Evolutionary conservation across 2,113 vertebrate genomes (phyloP).

Genomic region (Microcebus tavaratra): DNA sequence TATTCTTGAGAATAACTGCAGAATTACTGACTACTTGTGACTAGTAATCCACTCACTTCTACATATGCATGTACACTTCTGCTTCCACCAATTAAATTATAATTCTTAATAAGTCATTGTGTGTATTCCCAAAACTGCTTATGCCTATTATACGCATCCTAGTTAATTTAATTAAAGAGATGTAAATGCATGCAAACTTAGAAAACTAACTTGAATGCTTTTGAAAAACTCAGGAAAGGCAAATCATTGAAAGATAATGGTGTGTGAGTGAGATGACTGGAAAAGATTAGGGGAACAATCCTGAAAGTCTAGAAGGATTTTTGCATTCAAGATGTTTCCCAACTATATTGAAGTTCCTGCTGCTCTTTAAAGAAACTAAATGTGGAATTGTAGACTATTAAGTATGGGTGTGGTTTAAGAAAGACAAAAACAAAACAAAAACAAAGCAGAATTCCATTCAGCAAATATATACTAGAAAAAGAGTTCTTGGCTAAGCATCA

Average conservation of each 20-base stretch:
- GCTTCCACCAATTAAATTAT: background rate
- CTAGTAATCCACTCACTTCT: background rate
- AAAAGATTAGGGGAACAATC: background rate
- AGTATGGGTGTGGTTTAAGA: background rate
- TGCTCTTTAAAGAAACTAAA: background rate
- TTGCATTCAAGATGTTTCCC: background rate
- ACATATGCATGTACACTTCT: background rate
- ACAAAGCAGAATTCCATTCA: background rate
- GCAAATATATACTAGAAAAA: background rate
- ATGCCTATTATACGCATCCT: background rate
- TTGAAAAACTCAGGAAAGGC: background rate
- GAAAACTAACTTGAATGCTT: background rate
- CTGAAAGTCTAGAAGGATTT: conserved; percentile 1
- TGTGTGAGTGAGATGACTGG: background rate
- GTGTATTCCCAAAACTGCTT: conserved; percentile 30
- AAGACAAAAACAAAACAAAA: conserved; percentile 7
- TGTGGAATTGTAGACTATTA: background rate
- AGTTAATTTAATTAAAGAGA: conserved; percentile 15
- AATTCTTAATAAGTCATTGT: conserved; percentile 5
- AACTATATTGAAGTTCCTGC: background rate
- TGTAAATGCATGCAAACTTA: background rate
- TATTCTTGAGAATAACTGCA: background rate
- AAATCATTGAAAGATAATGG: background rate
- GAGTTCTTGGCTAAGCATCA: too few species aligned
- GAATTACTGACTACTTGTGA: background rate